Conservation (phyloP, 2,797 vertebrate species). For the Melanotaenia maccullochi region DNA sequence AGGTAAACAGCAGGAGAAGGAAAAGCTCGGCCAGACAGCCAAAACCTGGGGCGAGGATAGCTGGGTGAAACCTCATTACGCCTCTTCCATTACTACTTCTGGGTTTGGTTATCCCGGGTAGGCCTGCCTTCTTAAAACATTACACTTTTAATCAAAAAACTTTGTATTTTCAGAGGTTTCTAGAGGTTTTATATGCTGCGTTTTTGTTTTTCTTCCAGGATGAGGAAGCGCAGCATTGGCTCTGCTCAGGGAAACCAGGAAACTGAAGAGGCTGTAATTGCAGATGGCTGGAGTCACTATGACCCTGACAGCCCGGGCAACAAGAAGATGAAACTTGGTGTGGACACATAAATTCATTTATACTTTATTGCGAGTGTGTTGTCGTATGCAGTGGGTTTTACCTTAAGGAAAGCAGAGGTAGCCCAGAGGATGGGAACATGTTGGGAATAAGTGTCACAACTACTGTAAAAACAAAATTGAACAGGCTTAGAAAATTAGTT, state of each 20-base stretch:
- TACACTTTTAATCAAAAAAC: neutral
- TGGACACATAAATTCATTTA: neutral
- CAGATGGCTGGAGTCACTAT: conserved; percentile 80
- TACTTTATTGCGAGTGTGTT: conserved; percentile 8
- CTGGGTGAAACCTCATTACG: conserved; percentile 86
- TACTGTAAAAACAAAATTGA: neutral
- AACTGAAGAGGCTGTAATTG: conserved; percentile 62
- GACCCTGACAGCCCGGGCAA: conserved; percentile 79
- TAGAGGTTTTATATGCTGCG: neutral
- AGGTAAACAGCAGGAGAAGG: conserved; percentile 86
- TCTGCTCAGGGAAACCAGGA: conserved; percentile 83
- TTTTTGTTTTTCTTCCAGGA: neutral
- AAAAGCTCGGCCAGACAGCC: conserved; percentile 80
- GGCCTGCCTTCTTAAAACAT: neutral
- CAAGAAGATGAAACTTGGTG: conserved; percentile 89
- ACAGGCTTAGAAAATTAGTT: neutral
- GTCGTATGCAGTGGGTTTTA: conserved; percentile 7
- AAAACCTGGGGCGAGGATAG: conserved; percentile 88
- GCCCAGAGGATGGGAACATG: conserved; percentile 4
- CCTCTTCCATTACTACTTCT: conserved; percentile 54
- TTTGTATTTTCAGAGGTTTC: neutral
- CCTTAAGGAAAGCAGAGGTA: neutral
- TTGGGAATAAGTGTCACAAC: conserved; percentile 26
- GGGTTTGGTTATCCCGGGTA: conserved; percentile 74
- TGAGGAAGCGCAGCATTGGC: conserved; percentile 90